phyloP scores from a whole-genome alignment of 2,888 invertebrate genomes.

The Neoascia interrupta region DNA sequence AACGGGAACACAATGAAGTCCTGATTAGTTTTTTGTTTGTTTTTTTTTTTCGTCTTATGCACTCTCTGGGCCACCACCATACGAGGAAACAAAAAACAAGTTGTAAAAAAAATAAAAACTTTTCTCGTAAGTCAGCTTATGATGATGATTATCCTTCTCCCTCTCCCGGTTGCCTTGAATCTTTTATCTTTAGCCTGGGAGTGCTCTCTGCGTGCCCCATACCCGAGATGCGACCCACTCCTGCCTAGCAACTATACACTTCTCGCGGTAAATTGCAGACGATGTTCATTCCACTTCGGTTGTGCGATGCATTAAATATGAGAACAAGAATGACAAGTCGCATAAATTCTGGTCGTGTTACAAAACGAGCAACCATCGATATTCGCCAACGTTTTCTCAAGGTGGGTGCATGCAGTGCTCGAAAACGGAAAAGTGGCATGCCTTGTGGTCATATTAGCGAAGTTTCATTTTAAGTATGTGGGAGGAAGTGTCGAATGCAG shows the following conservation, averaged over 20 bases:
- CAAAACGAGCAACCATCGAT: conserved; percentile 22
- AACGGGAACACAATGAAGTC: conserved; percentile 18
- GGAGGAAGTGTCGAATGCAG: conserved; percentile 15
- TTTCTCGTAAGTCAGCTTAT: conserved; percentile 52
- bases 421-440: conserved; percentile 19
- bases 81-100: not conserved
- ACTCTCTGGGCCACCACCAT: conserved; percentile 16
- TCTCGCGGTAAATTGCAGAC: no score
- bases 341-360: conserved; percentile 40
- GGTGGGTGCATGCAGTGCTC: conserved; percentile 9
- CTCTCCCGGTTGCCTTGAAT: not conserved
- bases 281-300: conserved; percentile 14
- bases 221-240: not conserved
- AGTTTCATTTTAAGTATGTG: conserved; percentile 1
- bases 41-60: no score
- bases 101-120: conserved; percentile 11
- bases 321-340: conserved; percentile 34
- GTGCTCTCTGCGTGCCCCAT: not conserved
- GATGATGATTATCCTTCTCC: conserved; percentile 28
- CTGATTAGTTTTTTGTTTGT: no score
- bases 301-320: conserved; percentile 44
- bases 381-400: conserved; percentile 15
- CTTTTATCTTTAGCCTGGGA: conserved; percentile 30
- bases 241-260: not conserved
- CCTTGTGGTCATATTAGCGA: conserved; percentile 24